These are phyloP conservation scores for Linnaemya tessellans DNA, from an alignment of 2,888 invertebrate species.

Conservation along the genomic window DNA sequence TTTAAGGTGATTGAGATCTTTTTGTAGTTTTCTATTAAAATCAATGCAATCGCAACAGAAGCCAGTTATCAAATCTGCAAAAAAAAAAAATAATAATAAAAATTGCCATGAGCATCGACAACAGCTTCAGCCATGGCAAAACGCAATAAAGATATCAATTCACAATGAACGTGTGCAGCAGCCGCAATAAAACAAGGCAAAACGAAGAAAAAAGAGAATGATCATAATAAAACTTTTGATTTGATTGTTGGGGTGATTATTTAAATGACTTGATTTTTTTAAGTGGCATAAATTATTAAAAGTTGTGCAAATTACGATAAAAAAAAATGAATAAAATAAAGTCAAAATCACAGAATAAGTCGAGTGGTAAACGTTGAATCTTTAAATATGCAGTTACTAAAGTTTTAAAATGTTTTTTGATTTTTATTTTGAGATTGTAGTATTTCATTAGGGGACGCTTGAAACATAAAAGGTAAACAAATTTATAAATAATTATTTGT, in stretches of 20 bases:
- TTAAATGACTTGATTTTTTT: slow-evolving; percentile 66
- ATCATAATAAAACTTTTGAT: slow-evolving; percentile 35
- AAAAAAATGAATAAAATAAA: not conserved
- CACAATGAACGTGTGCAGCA: slow-evolving; percentile 58
- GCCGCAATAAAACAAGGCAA: slow-evolving; percentile 35
- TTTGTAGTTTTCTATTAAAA: slow-evolving; percentile 39
- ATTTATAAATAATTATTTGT: not conserved
- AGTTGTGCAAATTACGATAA: slow-evolving; percentile 49
- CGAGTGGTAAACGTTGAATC: slow-evolving; percentile 36
- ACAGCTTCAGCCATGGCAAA: slow-evolving; percentile 21
- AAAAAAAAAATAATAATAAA: slow-evolving; percentile 7
- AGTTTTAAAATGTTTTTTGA: not conserved
- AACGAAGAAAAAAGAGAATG: not conserved
- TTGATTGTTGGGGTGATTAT: slow-evolving; percentile 62
- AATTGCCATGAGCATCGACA: slow-evolving; percentile 11
- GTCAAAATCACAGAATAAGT: not conserved
- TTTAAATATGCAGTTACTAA: slow-evolving; percentile 11
- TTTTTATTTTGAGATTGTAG: not conserved
- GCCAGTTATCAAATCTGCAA: slow-evolving; percentile 29
- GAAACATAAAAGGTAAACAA: slow-evolving; percentile 13
- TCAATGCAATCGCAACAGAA: slow-evolving; percentile 52
- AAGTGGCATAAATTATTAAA: slow-evolving; percentile 58
- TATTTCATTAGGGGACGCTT: not conserved
- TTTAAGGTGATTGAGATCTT: slow-evolving; percentile 73
- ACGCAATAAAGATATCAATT: slow-evolving; percentile 21